Conservation (phyloP, 1,140 invertebrate genomes). For the Dolichoris vasculosae region DNA sequence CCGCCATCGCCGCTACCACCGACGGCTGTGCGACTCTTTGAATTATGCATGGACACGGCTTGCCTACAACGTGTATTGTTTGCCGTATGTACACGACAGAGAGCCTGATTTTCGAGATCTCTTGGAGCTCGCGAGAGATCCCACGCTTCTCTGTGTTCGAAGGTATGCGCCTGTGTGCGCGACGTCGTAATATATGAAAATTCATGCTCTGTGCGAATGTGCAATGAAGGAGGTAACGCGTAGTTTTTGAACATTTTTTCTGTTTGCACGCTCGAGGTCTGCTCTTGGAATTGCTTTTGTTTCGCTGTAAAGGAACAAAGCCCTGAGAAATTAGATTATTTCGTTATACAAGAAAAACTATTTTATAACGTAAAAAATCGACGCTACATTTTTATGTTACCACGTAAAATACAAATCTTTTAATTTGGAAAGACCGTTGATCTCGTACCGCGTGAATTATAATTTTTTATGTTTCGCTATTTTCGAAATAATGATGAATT, state of each 20-base stretch:
- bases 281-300: background rate
- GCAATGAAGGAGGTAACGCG: slow-evolving; percentile 20
- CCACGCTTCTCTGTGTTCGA: slow-evolving; percentile 46
- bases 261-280: background rate
- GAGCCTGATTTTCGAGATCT: slow-evolving; percentile 71
- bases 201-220: background rate
- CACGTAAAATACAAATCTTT: background rate
- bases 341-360: background rate
- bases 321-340: background rate
- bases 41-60: slow-evolving; percentile 75
- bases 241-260: background rate
- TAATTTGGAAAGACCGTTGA: background rate
- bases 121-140: slow-evolving; percentile 53
- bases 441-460: background rate
- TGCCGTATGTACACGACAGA: slow-evolving; percentile 65
- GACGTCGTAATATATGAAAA: background rate
- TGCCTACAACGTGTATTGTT: slow-evolving; percentile 75
- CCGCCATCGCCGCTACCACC: slow-evolving; percentile 50
- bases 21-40: slow-evolving; percentile 72
- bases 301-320: background rate
- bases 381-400: too few relatives aligned
- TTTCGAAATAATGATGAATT: too few relatives aligned
- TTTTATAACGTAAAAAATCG: background rate
- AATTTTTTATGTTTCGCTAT: too few relatives aligned
- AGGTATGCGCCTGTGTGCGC: background rate